Evolutionary conservation across 2,797 vertebrate genomes (phyloP).

Genomic region (Rhynchonycteris naso): DNA sequence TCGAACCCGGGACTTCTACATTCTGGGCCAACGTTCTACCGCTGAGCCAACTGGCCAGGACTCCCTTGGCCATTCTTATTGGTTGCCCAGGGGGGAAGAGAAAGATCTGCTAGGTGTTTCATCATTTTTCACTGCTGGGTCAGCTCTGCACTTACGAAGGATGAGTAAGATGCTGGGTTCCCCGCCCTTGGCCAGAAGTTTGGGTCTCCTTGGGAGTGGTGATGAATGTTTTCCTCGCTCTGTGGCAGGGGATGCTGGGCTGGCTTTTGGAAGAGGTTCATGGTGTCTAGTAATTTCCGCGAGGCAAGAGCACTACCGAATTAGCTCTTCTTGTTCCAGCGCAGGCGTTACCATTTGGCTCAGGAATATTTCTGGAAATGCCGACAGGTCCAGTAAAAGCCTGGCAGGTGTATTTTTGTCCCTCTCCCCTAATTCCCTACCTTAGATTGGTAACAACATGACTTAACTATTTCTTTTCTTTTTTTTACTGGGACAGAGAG

Average conservation of each 20-base stretch:
- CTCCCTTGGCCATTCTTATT: not conserved
- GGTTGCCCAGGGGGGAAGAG: not conserved
- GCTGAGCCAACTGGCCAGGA: too few relatives aligned
- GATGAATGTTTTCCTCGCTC: conserved; percentile 14
- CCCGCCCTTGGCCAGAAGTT: not conserved
- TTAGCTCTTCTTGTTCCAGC: conserved; percentile 38
- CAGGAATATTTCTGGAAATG: conserved; percentile 52
- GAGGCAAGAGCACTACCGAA: not conserved
- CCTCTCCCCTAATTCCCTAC: not conserved
- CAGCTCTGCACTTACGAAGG: not conserved
- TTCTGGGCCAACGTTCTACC: too few relatives aligned
- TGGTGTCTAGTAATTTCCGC: conserved; percentile 49
- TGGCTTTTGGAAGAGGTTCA: conserved; percentile 20
- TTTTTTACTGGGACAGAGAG: too few relatives aligned
- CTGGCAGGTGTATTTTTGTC: not conserved
- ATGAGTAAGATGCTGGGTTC: conserved; percentile 10
- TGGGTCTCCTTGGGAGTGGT: not conserved
- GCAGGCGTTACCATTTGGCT: not conserved
- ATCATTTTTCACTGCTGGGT: not conserved
- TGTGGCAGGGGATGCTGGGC: not conserved
- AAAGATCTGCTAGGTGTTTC: not conserved
- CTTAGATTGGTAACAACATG: not conserved
- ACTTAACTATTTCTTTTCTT: not conserved
- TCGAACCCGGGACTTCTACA: too few relatives aligned
- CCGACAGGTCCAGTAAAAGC: not conserved